Base-by-base conservation (phyloP, 2,797 vertebrate genomes). In the Coranthus polyacanthus region DNA sequence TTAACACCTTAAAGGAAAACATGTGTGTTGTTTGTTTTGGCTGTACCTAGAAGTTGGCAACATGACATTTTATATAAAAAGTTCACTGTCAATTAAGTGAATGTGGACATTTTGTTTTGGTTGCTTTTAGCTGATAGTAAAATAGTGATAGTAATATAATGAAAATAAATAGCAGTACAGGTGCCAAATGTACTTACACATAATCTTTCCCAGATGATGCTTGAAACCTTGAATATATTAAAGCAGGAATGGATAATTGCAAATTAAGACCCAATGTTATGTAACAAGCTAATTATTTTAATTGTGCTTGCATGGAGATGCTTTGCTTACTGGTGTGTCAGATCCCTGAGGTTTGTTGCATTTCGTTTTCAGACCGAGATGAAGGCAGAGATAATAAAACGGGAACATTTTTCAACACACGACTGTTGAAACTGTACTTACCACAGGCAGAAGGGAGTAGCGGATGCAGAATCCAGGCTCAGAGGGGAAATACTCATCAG, bases 401-500 rank as follows among this genome's bases (percentile, higher is more conserved):
- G 24, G 6, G 44, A 10, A 62, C 1, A 20, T 32, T 50, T 61
- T 41, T 41, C 0, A 50, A n/a, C 18, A 49, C 50, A 18, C 36
- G 38, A 37, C 15, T 9, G 1, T 29, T 7, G 21, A 26, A 6
- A 4, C 1, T 55, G 46, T 42, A 71, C 95, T 92, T 94, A 99
- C 97, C 93, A 88, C 91, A 54, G 92, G 90, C 45, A 96, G 88
- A 44, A 97, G 87, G 42, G 93, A 93, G 90, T 97, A 99, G 90
- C 87, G 96, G 78, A 99, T 94, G 91, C 95, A 96, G 94, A 99
- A 99, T 65, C 98, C 98, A 0, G 98, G 98, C 84, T 97, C 95
- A 2, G 96, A 96, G 43, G 98, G 96, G 82, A 99, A 97, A 91
- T 99, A 99, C 70, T 99, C 96, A 73, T 99, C 98, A 18, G 98